Base-by-base conservation (phyloP, 2,888 invertebrate genomes). In the Odontomyia ornata region DNA sequence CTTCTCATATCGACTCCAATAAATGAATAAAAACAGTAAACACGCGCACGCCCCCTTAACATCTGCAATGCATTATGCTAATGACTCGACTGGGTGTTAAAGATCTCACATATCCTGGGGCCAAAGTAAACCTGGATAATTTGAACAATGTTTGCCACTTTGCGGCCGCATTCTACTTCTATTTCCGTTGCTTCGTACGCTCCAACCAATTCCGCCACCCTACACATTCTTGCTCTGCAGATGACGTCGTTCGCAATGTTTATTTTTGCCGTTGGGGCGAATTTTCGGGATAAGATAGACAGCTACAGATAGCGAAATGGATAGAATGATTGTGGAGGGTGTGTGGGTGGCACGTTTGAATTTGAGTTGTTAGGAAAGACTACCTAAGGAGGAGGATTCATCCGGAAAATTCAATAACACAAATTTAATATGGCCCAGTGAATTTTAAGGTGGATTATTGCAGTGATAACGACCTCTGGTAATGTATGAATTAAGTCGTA, bases 401-500 rank as follows among this genome's bases (percentile, higher is more conserved):
- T 73, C 73, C 60, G 73, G 73, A 73, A 73, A 73, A 73, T 73
- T 73, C 73, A 73, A 73, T 73, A 73, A 73, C 43, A 36, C 73
- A 18, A 25, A 60, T 30, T 73, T 60, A 13, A 13, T 21, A 30
- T 36, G 57, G 57, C 43, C 73, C 36, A 57, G 0, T 43, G 36
- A 30, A 15, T 30, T 36, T 21, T 36, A 36, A 36, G 30, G 56
- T n/a, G 56, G 73, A 28, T 60, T 36, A 36, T 18, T 28, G 23
- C 30, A 11, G 46, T 23, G 36, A 60, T 18, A 73, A 25, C 15
- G n/a, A 52, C 52, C 21, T n/a, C 73, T 13, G 60, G n/a, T 36
- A 73, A 57, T 57, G 73, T 36, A 60, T 57, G 56, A 57, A 73
- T 28, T 73, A 73, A 73, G 73, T 73, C 60, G 36, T 73, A 57